These are phyloP conservation scores for Myiotriccus ornatus DNA, from an alignment of 2,797 vertebrate species.

Conservation along the genomic window DNA sequence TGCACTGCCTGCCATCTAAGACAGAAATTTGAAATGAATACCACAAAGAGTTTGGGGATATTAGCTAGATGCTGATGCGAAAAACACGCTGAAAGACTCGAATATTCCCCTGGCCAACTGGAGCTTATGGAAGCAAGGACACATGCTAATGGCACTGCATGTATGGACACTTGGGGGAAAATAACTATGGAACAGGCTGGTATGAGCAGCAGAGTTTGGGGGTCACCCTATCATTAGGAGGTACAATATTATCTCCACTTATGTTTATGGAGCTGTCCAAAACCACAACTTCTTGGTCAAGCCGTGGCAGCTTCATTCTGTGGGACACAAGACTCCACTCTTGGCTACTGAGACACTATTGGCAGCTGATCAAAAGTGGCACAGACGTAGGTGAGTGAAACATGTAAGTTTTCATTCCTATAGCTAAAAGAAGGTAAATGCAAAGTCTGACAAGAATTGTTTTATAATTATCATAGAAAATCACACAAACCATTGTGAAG, in stretches of 20 bases:
- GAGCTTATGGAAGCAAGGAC: neutral
- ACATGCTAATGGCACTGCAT: neutral
- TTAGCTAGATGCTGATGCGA: neutral
- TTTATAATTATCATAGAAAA: neutral
- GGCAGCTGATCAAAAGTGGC: fast-evolving
- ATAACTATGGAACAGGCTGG: neutral
- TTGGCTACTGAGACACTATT: neutral
- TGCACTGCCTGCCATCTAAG: neutral
- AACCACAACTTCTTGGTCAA: neutral
- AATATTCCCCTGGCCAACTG: neutral
- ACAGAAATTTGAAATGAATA: neutral
- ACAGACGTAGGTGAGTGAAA: neutral
- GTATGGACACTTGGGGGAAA: neutral
- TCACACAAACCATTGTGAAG: neutral
- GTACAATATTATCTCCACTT: neutral
- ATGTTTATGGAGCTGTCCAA: neutral
- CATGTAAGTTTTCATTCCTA: neutral
- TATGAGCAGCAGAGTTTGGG: neutral
- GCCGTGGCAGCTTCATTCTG: neutral
- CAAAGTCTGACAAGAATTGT: neutral
- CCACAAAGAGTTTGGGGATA: neutral
- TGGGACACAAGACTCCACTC: neutral
- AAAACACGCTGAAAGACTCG: neutral
- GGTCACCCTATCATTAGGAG: neutral
- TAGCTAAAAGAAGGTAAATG: neutral